Conservation (phyloP, 2,888 invertebrate species). For the Apoda limacodes region DNA sequence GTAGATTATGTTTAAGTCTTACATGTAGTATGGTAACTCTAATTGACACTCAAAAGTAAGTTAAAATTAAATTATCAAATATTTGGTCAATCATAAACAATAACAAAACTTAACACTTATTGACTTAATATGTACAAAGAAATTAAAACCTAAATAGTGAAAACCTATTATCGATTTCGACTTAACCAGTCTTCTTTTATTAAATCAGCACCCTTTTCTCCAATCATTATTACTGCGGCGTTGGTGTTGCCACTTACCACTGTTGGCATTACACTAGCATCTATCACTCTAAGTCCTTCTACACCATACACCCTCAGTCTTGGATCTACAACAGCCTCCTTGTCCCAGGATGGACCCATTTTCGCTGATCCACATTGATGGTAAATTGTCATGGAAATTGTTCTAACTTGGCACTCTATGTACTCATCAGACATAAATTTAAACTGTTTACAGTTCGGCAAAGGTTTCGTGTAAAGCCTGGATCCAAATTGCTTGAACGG, state of each 20-base stretch:
- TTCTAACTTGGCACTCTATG: conserved; percentile 88
- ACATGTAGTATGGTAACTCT: too few relatives aligned
- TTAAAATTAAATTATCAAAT: too few relatives aligned
- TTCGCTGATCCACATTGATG: conserved; percentile 91
- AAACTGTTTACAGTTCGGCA: conserved; percentile 82
- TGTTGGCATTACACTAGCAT: conserved; percentile 90
- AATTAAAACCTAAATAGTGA: conserved; percentile 13
- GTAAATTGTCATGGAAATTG: conserved; percentile 91
- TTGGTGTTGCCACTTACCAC: conserved; percentile 92
- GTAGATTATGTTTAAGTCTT: too few relatives aligned
- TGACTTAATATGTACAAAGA: too few relatives aligned
- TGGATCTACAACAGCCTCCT: conserved; percentile 85
- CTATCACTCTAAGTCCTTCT: conserved; percentile 82
- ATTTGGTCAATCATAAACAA: too few relatives aligned
- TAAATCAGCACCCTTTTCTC: conserved; percentile 88
- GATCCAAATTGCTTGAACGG: conserved; percentile 87
- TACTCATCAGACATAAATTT: conserved; percentile 84
- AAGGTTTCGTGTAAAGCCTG: conserved; percentile 77
- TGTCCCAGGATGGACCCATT: conserved; percentile 86
- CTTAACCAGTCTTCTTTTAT: conserved; percentile 85
- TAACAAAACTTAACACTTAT: too few relatives aligned
- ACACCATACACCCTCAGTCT: conserved; percentile 82
- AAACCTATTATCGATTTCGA: conserved; percentile 40
- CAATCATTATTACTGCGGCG: conserved; percentile 93
- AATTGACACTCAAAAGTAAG: too few relatives aligned